Percentiles rank a stretch among this genome's conserved stretches.
Conservation (phyloP, 2,113 vertebrate species). For the Castor canadensis region DNA sequence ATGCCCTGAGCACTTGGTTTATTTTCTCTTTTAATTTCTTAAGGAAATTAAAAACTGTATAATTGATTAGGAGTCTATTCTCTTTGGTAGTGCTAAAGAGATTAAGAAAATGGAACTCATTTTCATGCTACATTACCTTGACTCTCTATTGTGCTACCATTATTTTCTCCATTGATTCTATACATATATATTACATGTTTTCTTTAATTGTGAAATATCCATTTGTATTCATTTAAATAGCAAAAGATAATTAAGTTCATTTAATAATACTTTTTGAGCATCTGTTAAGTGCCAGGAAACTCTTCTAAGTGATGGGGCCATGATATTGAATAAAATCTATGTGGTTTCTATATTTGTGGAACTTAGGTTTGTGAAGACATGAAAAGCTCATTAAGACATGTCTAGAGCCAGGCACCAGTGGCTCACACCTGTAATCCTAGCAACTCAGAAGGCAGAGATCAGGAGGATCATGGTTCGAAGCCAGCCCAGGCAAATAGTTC, state of each 20-base stretch:
- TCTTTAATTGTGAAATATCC: constrained; percentile 4
- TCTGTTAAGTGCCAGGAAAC: neutral
- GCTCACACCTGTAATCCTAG: too few relatives aligned
- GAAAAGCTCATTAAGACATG: neutral
- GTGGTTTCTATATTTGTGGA: neutral
- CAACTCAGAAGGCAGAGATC: too few relatives aligned
- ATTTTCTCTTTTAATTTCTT: neutral
- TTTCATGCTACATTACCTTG: neutral
- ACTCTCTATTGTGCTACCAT: neutral
- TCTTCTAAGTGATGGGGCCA: neutral
- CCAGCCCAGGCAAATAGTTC: too few relatives aligned
- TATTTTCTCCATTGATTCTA: neutral
- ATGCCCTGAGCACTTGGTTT: neutral
- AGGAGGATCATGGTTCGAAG: too few relatives aligned
- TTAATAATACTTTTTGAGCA: constrained; percentile 11
- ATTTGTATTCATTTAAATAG: neutral
- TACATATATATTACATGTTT: neutral
- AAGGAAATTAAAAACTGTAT: neutral
- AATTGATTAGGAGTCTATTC: neutral
- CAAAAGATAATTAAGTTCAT: neutral
- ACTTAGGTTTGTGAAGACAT: neutral
- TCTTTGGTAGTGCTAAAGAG: neutral
- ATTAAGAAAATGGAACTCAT: neutral
- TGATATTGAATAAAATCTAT: neutral
- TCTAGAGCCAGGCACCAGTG: too few relatives aligned